A percentile compares a stretch with the other conserved stretches of the same genome.
Evolutionary conservation across 2,888 invertebrate genomes (phyloP).

Genomic region (Spilosoma lubricipeda): DNA sequence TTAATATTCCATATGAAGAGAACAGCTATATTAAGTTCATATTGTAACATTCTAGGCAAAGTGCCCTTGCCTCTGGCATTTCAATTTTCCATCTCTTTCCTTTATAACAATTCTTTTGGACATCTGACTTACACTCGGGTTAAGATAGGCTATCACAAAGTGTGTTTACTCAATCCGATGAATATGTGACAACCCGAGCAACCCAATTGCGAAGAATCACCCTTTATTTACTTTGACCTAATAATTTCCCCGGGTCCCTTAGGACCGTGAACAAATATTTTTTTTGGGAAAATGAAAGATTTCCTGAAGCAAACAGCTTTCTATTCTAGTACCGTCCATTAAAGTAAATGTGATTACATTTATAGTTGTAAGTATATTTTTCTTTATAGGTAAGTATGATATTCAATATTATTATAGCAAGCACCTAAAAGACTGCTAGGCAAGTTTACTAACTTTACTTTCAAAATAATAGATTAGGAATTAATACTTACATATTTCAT

Average conservation of each 20-base stretch:
- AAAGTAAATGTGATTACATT: not conserved
- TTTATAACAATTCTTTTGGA: not conserved
- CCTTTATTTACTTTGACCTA: conserved; percentile 71
- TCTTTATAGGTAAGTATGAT: not conserved
- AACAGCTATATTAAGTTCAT: not conserved
- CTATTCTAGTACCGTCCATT: not conserved
- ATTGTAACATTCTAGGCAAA: not conserved
- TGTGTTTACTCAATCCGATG: conserved; percentile 51
- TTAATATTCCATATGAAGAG: conserved; percentile 1
- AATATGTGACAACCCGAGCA: conserved; percentile 58
- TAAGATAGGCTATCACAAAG: conserved; percentile 10
- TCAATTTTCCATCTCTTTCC: not conserved
- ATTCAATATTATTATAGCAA: not conserved
- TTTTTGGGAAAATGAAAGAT: conserved; percentile 37
- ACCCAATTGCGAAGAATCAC: conserved; percentile 60
- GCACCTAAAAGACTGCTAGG: not conserved
- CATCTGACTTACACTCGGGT: not conserved
- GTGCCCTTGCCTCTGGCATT: not conserved
- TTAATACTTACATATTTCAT: too few species aligned
- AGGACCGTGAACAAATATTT: conserved; percentile 63
- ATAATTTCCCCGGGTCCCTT: conserved; percentile 60
- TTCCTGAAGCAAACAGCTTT: conserved; percentile 1
- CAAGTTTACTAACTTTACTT: too few species aligned
- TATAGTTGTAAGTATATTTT: not conserved
- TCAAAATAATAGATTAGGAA: not conserved